These are phyloP conservation scores for Malacoctenus gilli DNA, from an alignment of 2,797 vertebrate species.

Conservation along the genomic window DNA sequence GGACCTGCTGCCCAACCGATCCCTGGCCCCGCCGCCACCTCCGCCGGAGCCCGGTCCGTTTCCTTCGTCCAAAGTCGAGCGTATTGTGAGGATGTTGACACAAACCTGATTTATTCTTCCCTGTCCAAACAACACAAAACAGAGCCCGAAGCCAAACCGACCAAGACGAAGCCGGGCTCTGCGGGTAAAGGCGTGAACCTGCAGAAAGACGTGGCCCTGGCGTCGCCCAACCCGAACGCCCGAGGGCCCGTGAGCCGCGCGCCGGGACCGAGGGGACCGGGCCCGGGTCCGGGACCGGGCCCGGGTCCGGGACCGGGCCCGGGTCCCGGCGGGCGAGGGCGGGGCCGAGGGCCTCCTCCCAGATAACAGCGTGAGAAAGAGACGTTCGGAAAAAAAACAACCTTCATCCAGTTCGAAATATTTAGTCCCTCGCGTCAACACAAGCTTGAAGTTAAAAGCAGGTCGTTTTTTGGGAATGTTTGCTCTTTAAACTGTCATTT, in stretches of 20 bases:
- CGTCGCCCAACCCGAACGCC: slow-evolving; percentile 63
- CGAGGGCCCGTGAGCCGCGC: slow-evolving; percentile 69
- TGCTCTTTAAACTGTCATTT: no score
- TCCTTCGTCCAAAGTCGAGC: background rate
- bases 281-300: slow-evolving; percentile 60
- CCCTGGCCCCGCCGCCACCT: slow-evolving; percentile 48
- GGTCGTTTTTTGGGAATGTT: no score
- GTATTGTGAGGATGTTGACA: background rate
- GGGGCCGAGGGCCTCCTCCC: slow-evolving; percentile 64
- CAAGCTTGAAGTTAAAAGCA: background rate
- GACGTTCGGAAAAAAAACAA: no score
- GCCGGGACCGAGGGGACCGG: slow-evolving; percentile 44
- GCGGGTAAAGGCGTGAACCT: slow-evolving; percentile 65
- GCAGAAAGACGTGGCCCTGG: slow-evolving; percentile 71
- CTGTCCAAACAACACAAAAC: no score
- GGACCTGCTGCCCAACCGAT: slow-evolving; percentile 80
- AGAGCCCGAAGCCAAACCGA: slow-evolving; percentile 55
- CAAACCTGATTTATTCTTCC: background rate
- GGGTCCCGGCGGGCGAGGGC: slow-evolving; percentile 65
- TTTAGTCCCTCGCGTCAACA: no score
- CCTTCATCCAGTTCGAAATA: no score
- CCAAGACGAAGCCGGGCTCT: slow-evolving; percentile 71
- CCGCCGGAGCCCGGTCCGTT: slow-evolving; percentile 66
- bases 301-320: slow-evolving; percentile 58
- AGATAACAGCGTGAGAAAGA: slow-evolving; percentile 52